These are phyloP conservation scores for Hydrophis major DNA, from an alignment of 2,797 vertebrate species.

Conservation along the genomic window DNA sequence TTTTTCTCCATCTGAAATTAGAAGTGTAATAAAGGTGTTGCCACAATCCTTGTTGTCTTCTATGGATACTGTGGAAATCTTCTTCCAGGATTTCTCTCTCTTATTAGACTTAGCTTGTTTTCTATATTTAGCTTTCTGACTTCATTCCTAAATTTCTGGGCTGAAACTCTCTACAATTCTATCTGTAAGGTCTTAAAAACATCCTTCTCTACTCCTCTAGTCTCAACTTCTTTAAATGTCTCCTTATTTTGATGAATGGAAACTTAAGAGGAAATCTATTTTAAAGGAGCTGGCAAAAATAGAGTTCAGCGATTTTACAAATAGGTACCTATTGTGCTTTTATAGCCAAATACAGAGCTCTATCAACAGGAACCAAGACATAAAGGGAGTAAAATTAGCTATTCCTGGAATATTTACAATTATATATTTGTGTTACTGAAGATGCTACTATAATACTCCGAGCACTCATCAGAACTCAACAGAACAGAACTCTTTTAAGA, in stretches of 20 bases:
- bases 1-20: background rate
- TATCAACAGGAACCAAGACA: background rate
- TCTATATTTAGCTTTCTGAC: background rate
- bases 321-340: background rate
- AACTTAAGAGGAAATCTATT: background rate
- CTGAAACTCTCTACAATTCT: background rate
- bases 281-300: background rate
- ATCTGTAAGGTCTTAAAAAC: background rate
- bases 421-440: background rate
- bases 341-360: background rate
- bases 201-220: background rate
- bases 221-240: background rate
- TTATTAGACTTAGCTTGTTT: background rate
- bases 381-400: background rate
- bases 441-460: background rate
- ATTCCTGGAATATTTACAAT: background rate
- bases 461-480: background rate
- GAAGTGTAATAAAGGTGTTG: background rate
- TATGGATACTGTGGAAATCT: background rate
- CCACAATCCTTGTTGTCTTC: background rate
- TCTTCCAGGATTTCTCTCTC: background rate
- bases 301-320: background rate
- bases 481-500: background rate
- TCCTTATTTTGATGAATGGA: background rate
- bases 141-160: background rate